Evolutionary conservation across 2,113 vertebrate species (phyloP).

Genomic region (Microtus montanus): DNA sequence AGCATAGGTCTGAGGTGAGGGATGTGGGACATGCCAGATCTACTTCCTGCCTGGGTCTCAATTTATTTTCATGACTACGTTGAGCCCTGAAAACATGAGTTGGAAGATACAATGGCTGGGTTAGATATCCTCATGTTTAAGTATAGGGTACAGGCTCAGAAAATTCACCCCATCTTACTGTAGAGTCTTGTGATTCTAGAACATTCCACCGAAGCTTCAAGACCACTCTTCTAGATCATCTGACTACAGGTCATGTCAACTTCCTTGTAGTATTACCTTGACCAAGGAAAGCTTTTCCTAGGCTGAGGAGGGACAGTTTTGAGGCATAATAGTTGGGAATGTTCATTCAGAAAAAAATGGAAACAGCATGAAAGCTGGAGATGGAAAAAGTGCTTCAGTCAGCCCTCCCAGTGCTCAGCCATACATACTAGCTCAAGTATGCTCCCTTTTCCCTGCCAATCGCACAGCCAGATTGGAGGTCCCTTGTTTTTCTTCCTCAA

Average conservation of each 20-base stretch:
- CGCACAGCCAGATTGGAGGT: conserved; percentile 58
- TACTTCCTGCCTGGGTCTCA: neutral
- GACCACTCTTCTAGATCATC: neutral
- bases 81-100: neutral
- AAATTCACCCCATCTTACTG: neutral
- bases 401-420: conserved; percentile 51
- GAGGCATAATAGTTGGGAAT: conserved; percentile 61
- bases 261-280: neutral
- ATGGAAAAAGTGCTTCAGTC: conserved; percentile 65
- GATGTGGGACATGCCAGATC: neutral
- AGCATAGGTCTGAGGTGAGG: neutral
- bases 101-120: neutral
- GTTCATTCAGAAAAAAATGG: conserved; percentile 72
- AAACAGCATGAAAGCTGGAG: conserved; percentile 76
- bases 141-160: neutral
- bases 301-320: neutral
- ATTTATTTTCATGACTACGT: neutral
- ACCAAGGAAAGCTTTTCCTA: conserved; percentile 18
- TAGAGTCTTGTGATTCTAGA: neutral
- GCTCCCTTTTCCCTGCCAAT: conserved; percentile 64
- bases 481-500: conserved; percentile 76
- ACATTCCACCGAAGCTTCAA: neutral
- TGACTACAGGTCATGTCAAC: neutral
- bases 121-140: neutral
- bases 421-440: conserved; percentile 71